phyloP scores from a whole-genome alignment of 2,888 invertebrate species.

The Dichetophora obliterata region DNA sequence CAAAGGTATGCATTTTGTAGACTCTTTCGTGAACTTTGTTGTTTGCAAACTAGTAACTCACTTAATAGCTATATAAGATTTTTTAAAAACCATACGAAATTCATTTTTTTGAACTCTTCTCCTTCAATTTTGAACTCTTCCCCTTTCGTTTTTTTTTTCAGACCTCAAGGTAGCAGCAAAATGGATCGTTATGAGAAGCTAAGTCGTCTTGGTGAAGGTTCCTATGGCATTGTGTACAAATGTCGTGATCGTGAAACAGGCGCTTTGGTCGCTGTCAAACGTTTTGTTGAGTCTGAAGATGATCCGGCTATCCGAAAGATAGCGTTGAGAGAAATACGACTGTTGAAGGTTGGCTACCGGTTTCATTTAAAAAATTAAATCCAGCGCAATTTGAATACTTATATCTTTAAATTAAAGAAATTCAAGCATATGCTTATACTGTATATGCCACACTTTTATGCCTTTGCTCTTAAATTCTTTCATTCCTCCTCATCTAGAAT shows the following conservation, averaged over 20 bases:
- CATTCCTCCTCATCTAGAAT: conserved; percentile 76
- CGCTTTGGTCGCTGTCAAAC: conserved; percentile 95
- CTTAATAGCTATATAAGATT: background rate
- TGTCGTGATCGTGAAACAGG: conserved; percentile 95
- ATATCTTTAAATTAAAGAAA: background rate
- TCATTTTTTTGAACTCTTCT: background rate
- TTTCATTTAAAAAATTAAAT: too few relatives aligned
- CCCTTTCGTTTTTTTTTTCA: conserved; percentile 64
- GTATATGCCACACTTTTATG: background rate
- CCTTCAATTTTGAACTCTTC: background rate
- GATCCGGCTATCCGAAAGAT: conserved; percentile 97
- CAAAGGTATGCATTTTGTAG: conserved; percentile 57
- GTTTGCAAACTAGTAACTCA: background rate
- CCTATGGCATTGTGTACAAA: conserved; percentile 86
- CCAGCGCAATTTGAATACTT: background rate
- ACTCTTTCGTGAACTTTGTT: too few relatives aligned
- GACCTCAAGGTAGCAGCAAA: conserved; percentile 86
- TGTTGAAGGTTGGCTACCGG: conserved; percentile 82
- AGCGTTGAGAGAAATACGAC: conserved; percentile 92
- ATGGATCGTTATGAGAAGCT: conserved; percentile 97
- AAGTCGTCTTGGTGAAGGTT: conserved; percentile 90
- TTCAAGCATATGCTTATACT: background rate
- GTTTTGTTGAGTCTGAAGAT: conserved; percentile 97
- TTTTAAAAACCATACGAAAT: too few relatives aligned
- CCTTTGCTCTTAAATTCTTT: background rate